Evolutionary conservation across 1,140 invertebrate genomes (phyloP), one percentile per base, ranked within the genome.

Genomic region (Akabosia matsudoensis): DNA sequence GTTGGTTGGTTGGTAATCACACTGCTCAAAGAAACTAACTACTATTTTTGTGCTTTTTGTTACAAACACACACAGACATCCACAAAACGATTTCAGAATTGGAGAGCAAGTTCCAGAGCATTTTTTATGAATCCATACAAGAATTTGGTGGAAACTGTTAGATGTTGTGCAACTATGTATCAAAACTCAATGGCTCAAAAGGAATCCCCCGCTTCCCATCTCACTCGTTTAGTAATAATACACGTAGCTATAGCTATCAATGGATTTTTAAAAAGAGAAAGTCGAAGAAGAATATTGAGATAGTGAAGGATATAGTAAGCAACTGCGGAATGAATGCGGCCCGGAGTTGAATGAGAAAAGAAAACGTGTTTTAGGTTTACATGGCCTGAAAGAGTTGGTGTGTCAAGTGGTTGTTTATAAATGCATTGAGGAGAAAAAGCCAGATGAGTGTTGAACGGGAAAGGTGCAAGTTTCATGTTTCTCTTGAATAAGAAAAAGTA

Each of bases 1-100:
- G 13, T 72, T 72, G 70, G 70, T 72, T 72, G 70, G 70, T 72
- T 72, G 70, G 70, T 72, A 78, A 78, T 78, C 77, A 78, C 74
- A 72, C 61, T 67, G 61, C 30, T 67, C 61, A 67, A 67, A 74
- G 73, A 52, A 74, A 75, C 64, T 51, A 30, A 75, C 67, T 31
- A 75, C 24, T 45, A 22, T 45, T 51, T 72, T 16, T 51, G 33
- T 72, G 70, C 67, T 70, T 72, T 51, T 37, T 16, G 33, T 72
- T 72, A 37, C 16, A 45, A 45, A 45, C 7, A 18, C 7, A 45
- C 37, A 45, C 37, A 7, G 18, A 45, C 37, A 7, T 10, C 37
- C 37, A 45, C 18, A 61, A 61, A 61, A 24, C 54, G 14, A 67
- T 28, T 67, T 67, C 3, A 67, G 61, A 61, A 22, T 67, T 28